Base-by-base conservation (phyloP, 2,113 vertebrate genomes). In the Indri indri region DNA sequence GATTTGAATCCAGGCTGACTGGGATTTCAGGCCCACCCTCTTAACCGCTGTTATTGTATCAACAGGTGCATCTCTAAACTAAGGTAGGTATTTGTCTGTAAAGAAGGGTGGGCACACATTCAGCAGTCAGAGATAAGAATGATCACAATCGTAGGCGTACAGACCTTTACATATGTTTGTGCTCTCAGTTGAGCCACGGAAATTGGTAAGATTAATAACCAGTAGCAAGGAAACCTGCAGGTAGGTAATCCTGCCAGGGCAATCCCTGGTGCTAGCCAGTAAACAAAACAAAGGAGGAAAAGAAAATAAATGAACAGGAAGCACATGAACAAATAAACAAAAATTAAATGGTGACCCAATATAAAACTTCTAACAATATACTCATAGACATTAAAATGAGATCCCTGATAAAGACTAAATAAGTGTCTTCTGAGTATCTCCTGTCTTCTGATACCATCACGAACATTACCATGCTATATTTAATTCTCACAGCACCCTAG, bases 101-200 rank as follows among this genome's bases (percentile, higher is more conserved):
- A 25, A 47, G 54, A 79, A 86, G 68, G 9, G 22, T 3, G 63
- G 65, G 65, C 27, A 70, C n/a, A 20, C 25, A 30, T 30, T 74
- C 71, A 47, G 71, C 13, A 30, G 6, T 45, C 42, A 30, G 25
- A 74, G 71, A 45, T 74, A 74, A 74, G 40, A 45, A 27, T 17
- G 25, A 47, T 42, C 40, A 73, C 25, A 30, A 4, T 42, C 7
- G 4, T 1, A 2, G 0, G 0, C 1, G n/a, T 6, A 2, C 30
- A 32, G 25, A 54, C 20, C 16, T 37, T 16, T 2, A 10, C 0
- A 30, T 0, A 4, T 9, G 9, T 10, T 11, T 47, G 54, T 34
- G 27, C 13, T 23, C 54, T 70, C 1, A 9, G 63, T 30, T 32
- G 32, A 94, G 61, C 25, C 88, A 32, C 14, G 14, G 7, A 61